These are phyloP conservation scores for Myrmecophaga tridactyla DNA, from an alignment of 2,113 vertebrate species.

Conservation along the genomic window DNA sequence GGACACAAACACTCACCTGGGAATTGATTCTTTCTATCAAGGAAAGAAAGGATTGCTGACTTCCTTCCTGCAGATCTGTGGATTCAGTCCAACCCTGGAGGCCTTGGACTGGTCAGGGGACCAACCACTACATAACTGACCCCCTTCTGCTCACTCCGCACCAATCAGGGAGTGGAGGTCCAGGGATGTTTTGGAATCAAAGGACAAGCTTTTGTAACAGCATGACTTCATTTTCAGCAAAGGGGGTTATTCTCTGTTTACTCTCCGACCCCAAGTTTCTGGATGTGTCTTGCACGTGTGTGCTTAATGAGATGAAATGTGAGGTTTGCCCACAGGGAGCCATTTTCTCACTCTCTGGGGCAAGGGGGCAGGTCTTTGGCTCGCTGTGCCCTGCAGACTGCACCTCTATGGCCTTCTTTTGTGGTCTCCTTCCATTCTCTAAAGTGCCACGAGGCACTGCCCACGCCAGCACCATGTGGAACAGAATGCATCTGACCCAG, in stretches of 20 bases:
- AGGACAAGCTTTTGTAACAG: background rate
- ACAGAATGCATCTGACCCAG: background rate
- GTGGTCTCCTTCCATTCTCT: background rate
- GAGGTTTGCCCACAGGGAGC: too few relatives aligned
- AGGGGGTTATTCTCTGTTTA: background rate
- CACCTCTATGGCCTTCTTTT: rapidly evolving
- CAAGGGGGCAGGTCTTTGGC: too few relatives aligned
- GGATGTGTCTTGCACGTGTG: background rate
- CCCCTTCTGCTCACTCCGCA: background rate
- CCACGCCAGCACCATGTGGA: background rate
- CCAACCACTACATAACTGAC: background rate
- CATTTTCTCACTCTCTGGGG: too few relatives aligned
- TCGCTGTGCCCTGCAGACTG: rapidly evolving
- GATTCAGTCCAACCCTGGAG: rapidly evolving
- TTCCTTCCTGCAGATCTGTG: background rate
- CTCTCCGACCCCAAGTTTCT: background rate
- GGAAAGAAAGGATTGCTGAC: background rate
- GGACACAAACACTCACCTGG: background rate
- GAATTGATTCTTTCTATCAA: background rate
- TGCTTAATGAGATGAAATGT: background rate
- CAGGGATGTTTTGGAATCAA: background rate
- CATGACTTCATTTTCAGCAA: background rate
- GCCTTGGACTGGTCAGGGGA: background rate
- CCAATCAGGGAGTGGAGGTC: background rate
- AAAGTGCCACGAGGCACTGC: rapidly evolving